These are phyloP conservation scores for Neodiprion lecontei DNA, from an alignment of 1,140 invertebrate species.

Conservation along the genomic window DNA sequence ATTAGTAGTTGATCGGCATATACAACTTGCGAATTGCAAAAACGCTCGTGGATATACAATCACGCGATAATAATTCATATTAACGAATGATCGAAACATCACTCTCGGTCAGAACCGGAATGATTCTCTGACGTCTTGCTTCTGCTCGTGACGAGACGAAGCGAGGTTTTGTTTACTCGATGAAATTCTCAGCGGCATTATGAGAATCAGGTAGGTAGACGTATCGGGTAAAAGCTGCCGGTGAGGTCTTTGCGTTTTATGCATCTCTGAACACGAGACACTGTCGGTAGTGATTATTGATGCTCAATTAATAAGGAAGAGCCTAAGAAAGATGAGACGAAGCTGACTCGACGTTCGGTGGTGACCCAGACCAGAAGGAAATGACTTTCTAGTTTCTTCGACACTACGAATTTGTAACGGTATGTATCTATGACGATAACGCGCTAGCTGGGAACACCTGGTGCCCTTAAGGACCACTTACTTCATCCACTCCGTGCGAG, in stretches of 20 bases:
- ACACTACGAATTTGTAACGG: not conserved
- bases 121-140: too few species aligned
- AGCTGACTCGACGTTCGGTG: not conserved
- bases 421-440: not conserved
- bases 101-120: too few species aligned
- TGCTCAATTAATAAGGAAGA: constrained; percentile 2
- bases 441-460: not conserved
- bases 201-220: too few species aligned
- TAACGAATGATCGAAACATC: too few species aligned
- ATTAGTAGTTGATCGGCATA: too few species aligned
- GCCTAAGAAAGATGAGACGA: not conserved
- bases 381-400: not conserved
- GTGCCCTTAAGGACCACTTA: not conserved
- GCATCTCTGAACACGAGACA: not conserved
- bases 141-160: too few species aligned
- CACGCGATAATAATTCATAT: too few species aligned
- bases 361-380: not conserved
- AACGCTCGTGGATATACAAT: too few species aligned
- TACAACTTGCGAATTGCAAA: too few species aligned
- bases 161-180: too few species aligned
- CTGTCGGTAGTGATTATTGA: not conserved
- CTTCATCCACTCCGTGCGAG: not conserved
- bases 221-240: too few species aligned
- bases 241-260: not conserved
- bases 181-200: too few species aligned